Conservation (phyloP, 2,113 vertebrate species). For the Dicrurus megarhynchus region DNA sequence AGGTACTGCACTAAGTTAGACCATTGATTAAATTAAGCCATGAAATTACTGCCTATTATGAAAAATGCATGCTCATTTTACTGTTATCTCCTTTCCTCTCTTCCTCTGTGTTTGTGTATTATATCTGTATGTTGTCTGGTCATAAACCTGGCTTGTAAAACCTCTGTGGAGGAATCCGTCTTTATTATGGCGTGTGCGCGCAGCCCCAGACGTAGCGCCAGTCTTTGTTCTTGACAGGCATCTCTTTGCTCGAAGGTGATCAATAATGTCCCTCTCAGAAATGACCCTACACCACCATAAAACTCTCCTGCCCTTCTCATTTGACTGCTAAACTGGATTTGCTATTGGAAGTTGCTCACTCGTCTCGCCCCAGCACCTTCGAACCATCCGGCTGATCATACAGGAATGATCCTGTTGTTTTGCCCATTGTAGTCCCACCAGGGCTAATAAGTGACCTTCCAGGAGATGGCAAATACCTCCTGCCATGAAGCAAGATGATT, state of each 20-base stretch:
- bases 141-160: neutral
- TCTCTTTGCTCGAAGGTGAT: neutral
- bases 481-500: rapidly evolving
- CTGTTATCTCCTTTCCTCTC: neutral
- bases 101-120: neutral
- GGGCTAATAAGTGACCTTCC: neutral
- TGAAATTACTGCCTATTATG: slow-evolving; percentile 42
- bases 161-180: neutral
- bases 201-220: rapidly evolving
- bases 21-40: slow-evolving; percentile 40
- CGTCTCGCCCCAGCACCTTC: rapidly evolving
- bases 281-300: neutral
- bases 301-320: neutral
- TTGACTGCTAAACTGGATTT: neutral
- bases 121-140: neutral
- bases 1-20: neutral
- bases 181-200: rapidly evolving
- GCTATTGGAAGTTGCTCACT: rapidly evolving
- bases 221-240: neutral
- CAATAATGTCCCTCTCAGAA: neutral
- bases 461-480: neutral
- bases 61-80: slow-evolving; percentile 29
- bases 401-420: neutral
- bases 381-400: rapidly evolving
- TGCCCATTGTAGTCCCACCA: neutral